Percentiles rank a stretch among this genome's conserved stretches.
These are phyloP conservation scores for Porphyrio hochstetteri DNA, from an alignment of 2,113 vertebrate species.

Conservation along the genomic window DNA sequence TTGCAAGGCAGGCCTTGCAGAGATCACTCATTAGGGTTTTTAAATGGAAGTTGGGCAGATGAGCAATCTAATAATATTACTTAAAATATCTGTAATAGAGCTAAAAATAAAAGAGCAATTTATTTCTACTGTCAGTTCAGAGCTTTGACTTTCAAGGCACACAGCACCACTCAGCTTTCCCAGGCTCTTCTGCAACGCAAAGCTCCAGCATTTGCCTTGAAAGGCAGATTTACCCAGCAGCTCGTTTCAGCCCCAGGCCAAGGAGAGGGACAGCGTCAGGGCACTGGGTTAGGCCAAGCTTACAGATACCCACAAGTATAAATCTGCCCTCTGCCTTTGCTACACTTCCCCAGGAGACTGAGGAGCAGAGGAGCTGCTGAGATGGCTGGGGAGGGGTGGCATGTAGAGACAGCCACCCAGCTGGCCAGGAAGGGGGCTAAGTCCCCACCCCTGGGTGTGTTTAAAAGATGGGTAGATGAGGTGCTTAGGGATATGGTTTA, in stretches of 20 bases:
- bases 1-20: neutral
- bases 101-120: slow-evolving; percentile 28
- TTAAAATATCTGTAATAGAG: neutral
- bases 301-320: neutral
- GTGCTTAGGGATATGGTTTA: no score
- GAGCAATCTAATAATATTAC: neutral
- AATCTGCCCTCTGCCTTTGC: neutral
- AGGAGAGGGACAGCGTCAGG: neutral
- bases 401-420: neutral
- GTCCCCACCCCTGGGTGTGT: no score
- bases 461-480: no score
- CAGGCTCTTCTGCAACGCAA: neutral
- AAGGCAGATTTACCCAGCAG: neutral
- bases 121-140: neutral
- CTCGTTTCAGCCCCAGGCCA: neutral
- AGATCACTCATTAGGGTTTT: neutral
- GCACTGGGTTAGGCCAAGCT: no score
- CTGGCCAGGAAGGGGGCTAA: no score
- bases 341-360: neutral
- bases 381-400: neutral
- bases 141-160: neutral
- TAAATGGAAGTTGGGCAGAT: neutral
- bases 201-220: neutral
- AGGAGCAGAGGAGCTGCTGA: no score
- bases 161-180: neutral